Evolutionary conservation across 1,140 invertebrate genomes (phyloP).

Genomic region (Tigriopus japonicus): DNA sequence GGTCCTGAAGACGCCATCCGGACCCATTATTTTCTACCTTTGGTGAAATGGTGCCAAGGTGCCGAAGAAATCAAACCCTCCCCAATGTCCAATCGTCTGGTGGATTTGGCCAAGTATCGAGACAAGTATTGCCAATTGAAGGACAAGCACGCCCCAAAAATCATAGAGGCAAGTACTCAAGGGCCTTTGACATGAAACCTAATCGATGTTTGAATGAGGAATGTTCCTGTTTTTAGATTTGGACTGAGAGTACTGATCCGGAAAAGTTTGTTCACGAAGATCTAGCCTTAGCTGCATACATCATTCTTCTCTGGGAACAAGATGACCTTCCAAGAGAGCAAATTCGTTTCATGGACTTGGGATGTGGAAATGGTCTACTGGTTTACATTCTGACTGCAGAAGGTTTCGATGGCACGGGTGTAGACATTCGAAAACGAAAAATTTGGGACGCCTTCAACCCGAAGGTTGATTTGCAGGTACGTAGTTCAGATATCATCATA

Average conservation of each 20-base stretch:
- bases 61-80: too few relatives aligned
- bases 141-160: not conserved
- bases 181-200: too few relatives aligned
- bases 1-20: too few relatives aligned
- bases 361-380: conserved; percentile 89
- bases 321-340: conserved; percentile 25
- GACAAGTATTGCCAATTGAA: not conserved
- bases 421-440: conserved; percentile 71
- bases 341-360: conserved; percentile 65
- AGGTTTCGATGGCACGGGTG: conserved; percentile 62
- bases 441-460: conserved; percentile 66
- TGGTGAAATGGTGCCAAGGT: too few relatives aligned
- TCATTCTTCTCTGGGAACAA: conserved; percentile 54
- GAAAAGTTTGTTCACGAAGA: conserved; percentile 92
- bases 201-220: too few relatives aligned
- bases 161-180: conserved; percentile 1
- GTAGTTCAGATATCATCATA: not conserved
- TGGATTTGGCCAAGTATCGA: not conserved
- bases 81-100: not conserved
- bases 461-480: conserved; percentile 16
- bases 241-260: conserved; percentile 81
- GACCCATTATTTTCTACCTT: too few relatives aligned
- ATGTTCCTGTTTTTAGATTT: conserved; percentile 26
- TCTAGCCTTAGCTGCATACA: conserved; percentile 77
- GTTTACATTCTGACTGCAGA: conserved; percentile 68